Evolutionary conservation across 2,797 vertebrate species (phyloP), one percentile per base, ranked within the genome.

Genomic region (Darevskia mixta): DNA sequence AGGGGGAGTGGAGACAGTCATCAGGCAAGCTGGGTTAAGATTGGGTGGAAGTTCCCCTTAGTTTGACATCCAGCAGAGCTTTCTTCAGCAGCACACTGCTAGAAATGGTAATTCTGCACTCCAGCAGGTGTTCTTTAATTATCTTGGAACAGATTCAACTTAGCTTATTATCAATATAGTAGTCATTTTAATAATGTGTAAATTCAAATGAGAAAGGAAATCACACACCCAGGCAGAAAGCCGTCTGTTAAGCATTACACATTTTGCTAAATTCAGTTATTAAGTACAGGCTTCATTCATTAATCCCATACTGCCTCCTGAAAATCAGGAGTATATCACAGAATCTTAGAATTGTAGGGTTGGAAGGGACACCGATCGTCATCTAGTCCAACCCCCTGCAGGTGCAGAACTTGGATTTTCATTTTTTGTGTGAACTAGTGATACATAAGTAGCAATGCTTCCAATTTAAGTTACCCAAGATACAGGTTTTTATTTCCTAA

Each of bases 1-100:
- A 29, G 88, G 55, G 83, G 82, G 32, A 67, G 77, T 79, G 66
- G 81, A n/a, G 83, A 67, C 79, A 72, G 82, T 69, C 87, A 35
- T 71, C n/a, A 86, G 8, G 8, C n/a, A 55, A 55, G 25, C 45
- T 13, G 8, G 38, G 17, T 86, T 83, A 18, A 88, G 0, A 75
- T 73, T 71, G 41, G 49, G 49, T 13, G 8, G 1, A n/a, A 55
- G 78, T 69, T 38, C 32, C 15, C 67, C n/a, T 18, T 4, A 25
- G 25, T 25, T 5, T 29, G 79, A 32, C 27, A 89, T 38, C 38
- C 69, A 90, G 43, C 2, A 61, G 29, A 69, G 27, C 13, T 45
- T 69, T 69, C 81, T 78, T 13, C 20, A 66, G 45, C 17, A 20
- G 27, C 45, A 1, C 0, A 18, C 79, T 88, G 3, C 4, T 79